Evolutionary conservation across 2,888 invertebrate genomes (phyloP), one percentile per base, ranked within the genome.

Genomic region (Carterocephalus palaemon): DNA sequence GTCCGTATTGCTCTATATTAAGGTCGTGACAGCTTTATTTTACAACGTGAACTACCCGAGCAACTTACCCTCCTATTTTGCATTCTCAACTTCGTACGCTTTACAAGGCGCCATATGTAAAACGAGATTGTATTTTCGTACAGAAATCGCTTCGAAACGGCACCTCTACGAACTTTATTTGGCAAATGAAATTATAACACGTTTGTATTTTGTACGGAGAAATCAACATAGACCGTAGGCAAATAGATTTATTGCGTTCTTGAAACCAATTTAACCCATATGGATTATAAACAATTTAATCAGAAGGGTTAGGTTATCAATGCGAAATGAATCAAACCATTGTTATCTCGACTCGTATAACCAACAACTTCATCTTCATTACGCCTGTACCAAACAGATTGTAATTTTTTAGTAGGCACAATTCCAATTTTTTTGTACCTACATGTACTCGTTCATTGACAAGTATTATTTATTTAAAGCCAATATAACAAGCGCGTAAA

Each of bases 81-180:
- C 57, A 66, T 64, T 58, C 57, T 53, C 46, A 69, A 70, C 60
- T 70, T 67, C 55, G 49, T 53, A 42, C 39, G 39, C 32, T 46
- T 42, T 47, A 60, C 57, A 55, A 37, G 56, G 54, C 41, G 46
- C 48, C 54, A 52, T 52, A 57, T 53, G 51, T 52, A 46, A 48
- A 36, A 41, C 38, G 19, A 42, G 46, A 17, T 32, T 41, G 23
- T 48, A 41, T 49, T 37, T 41, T 37, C 37, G 29, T 16, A 13
- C 20, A 19, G 26, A 42, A 37, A 42, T 34, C 15, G 16, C 22
- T 15, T 26, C 22, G 13, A 9, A 29, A 13, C 24, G 8, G 3
- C 17, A 32, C 24, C 9, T 9, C 16, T 16, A 17, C 32, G n/a
- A 24, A 41, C 23, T 41, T 32, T 41, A 23, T 32, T 32, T 22